Evolutionary conservation across 2,888 invertebrate genomes (phyloP).

Genomic region (Cheilosia grossa): DNA sequence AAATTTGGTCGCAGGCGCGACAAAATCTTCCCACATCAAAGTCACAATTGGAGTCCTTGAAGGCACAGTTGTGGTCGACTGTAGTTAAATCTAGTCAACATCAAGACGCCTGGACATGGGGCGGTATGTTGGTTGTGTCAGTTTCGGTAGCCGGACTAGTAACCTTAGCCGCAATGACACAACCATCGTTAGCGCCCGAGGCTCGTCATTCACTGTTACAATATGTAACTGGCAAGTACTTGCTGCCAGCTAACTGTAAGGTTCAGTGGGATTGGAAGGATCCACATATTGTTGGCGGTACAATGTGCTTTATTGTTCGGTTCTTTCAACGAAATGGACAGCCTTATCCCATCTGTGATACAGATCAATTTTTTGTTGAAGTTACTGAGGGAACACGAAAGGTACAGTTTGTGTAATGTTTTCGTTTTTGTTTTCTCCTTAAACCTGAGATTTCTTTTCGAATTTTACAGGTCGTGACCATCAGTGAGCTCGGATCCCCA

Average conservation of each 20-base stretch:
- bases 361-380: constrained; percentile 94
- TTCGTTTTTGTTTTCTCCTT: neutral
- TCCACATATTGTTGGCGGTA: constrained; percentile 94
- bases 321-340: constrained; percentile 97
- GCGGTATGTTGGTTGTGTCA: constrained; percentile 95
- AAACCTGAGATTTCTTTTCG: neutral
- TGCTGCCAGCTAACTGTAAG: constrained; percentile 93
- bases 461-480: constrained; percentile 88
- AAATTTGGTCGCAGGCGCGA: constrained; percentile 90
- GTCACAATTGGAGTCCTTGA: constrained; percentile 89
- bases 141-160: constrained; percentile 95
- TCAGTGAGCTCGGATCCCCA: constrained; percentile 94
- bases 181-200: constrained; percentile 94
- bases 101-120: constrained; percentile 96
- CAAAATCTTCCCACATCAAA: constrained; percentile 93
- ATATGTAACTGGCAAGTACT: constrained; percentile 95
- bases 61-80: constrained; percentile 92
- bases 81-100: constrained; percentile 93
- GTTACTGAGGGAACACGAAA: constrained; percentile 93
- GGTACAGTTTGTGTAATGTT: constrained; percentile 81
- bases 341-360: constrained; percentile 97
- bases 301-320: constrained; percentile 94
- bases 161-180: constrained; percentile 95
- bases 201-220: constrained; percentile 94
- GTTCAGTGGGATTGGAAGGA: constrained; percentile 94